Evolutionary conservation across 2,888 invertebrate genomes (phyloP).

Genomic region (Drosophila kanekoi): DNA sequence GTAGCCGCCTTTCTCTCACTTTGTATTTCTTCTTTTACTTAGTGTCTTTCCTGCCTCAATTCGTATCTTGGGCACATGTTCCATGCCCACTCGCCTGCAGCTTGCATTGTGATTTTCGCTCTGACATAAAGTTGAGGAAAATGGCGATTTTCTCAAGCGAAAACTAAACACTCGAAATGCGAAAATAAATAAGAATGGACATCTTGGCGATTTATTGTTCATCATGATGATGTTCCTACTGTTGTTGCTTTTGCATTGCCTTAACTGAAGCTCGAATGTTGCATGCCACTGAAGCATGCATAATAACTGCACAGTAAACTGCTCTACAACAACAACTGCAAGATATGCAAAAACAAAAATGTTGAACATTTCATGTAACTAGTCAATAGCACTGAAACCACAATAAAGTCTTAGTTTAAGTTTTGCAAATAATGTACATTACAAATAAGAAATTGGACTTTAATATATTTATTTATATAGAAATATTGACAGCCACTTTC

Average conservation of each 20-base stretch:
- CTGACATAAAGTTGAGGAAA: slow-evolving; percentile 71
- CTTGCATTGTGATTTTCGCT: slow-evolving; percentile 42
- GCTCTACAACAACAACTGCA: not conserved
- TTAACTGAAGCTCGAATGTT: slow-evolving; percentile 60
- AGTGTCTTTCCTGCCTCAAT: slow-evolving; percentile 47
- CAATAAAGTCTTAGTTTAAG: no score
- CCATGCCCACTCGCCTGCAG: slow-evolving; percentile 33
- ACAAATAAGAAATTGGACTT: no score
- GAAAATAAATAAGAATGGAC: slow-evolving; percentile 79
- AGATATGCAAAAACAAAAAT: slow-evolving; percentile 7
- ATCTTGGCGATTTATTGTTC: slow-evolving; percentile 77
- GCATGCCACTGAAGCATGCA: slow-evolving; percentile 68
- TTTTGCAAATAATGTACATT: no score
- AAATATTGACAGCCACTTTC: no score
- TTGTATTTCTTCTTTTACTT: slow-evolving; percentile 46
- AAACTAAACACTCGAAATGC: slow-evolving; percentile 80
- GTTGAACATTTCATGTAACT: not conserved
- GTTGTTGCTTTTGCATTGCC: slow-evolving; percentile 20
- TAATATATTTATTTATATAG: no score
- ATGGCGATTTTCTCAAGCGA: slow-evolving; percentile 80
- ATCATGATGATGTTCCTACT: slow-evolving; percentile 39
- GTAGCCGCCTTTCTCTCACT: slow-evolving; percentile 12
- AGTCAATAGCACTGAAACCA: no score
- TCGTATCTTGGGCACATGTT: slow-evolving; percentile 54
- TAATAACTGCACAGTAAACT: slow-evolving; percentile 63